phyloP scores from a whole-genome alignment of 2,888 invertebrate genomes.

The Euplexia lucipara region DNA sequence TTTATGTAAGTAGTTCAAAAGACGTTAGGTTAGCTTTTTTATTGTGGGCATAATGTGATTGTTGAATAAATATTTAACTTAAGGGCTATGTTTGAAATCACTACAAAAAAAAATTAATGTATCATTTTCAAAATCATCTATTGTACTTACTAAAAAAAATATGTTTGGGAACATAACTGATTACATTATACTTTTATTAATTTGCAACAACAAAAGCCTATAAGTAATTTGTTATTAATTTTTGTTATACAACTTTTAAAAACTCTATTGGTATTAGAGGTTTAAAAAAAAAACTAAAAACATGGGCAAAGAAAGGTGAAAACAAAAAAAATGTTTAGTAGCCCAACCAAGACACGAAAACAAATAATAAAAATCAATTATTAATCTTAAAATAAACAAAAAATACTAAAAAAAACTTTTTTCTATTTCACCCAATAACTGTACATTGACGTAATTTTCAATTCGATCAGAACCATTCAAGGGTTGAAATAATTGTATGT shows the following conservation, averaged over 20 bases:
- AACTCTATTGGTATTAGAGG: too few relatives aligned
- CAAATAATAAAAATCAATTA: slow-evolving; percentile 56
- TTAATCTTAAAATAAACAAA: slow-evolving; percentile 15
- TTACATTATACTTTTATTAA: too few relatives aligned
- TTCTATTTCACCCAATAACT: slow-evolving; percentile 45
- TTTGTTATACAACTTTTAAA: too few relatives aligned
- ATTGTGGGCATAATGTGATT: slow-evolving; percentile 27
- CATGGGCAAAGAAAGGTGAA: slow-evolving; percentile 27
- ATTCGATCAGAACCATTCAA: slow-evolving; percentile 60
- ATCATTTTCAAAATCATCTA: background rate
- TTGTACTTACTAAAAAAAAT: too few relatives aligned
- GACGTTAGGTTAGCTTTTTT: slow-evolving; percentile 59
- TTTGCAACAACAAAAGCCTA: too few relatives aligned
- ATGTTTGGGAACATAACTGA: too few relatives aligned
- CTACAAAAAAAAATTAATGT: slow-evolving; percentile 17
- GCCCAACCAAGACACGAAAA: slow-evolving; percentile 49
- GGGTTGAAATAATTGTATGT: slow-evolving; percentile 63
- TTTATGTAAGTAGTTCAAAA: slow-evolving; percentile 51
- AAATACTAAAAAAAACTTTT: slow-evolving; percentile 1
- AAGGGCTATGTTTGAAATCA: slow-evolving; percentile 22
- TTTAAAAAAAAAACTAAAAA: background rate
- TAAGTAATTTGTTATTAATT: too few relatives aligned
- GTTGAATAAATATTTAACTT: slow-evolving; percentile 43
- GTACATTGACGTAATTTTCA: slow-evolving; percentile 56
- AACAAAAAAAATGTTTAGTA: slow-evolving; percentile 36